Evolutionary conservation across 2,888 invertebrate species (phyloP), one percentile per base, ranked within the genome.

Genomic region (Dryocosmus kuriphilus): DNA sequence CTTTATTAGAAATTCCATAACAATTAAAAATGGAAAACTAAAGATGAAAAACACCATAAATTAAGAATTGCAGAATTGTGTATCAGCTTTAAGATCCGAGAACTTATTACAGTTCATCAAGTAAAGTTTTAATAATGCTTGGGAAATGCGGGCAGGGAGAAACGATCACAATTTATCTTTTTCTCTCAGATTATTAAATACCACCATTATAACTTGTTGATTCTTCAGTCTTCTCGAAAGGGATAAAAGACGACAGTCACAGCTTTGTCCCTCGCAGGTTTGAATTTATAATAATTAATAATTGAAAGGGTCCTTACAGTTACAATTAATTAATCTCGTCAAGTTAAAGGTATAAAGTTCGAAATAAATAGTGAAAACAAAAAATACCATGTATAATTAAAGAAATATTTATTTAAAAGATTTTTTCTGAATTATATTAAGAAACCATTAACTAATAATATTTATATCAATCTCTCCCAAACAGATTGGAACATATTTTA

Each of bases 111-210:
- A 85, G 86, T 83, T 86, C 87, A 90, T 90, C 88, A 88, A 71
- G 88, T 84, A 85, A 88, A 89, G 86, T 90, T 89, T 89, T 89
- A 88, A 89, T 89, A 89, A 89, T 86, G 85, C 84, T 81, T 24
- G 71, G 65, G 62, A 38, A 73, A 74, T 61, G 75, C 61, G 62
- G 74, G 80, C 79, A 81, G 80, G 80, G 81, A 78, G 76, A 81
- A 82, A 81, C 80, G 79, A 81, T 86, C 82, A 83, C 86, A 85
- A 87, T 87, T 89, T 87, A 87, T 88, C 88, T 88, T 84, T 51
- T 81, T 79, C 86, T 86, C 86, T 81, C 82, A 85, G 85, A 87
- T 87, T 86, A 86, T 86, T 88, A 89, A 86, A 84, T 84, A 81
- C 84, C 83, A 79, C 79, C 80, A 81, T 86, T 86, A 85, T 87